Evolutionary conservation across 2,888 invertebrate species (phyloP), one percentile per base, ranked within the genome.

Genomic region (Lampropteryx suffumata): DNA sequence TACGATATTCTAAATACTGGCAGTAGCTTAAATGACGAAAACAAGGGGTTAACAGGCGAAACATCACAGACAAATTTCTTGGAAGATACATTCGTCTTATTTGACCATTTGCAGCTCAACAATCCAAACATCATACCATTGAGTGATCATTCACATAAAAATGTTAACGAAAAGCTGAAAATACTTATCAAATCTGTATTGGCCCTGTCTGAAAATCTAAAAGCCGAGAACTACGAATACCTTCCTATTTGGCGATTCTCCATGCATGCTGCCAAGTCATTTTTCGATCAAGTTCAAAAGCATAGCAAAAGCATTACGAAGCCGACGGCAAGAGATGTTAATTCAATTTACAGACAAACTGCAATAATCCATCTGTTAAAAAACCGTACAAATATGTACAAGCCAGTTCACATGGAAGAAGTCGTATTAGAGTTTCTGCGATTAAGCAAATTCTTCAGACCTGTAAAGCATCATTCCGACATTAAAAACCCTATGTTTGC

Each of bases 331-430:
- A 60, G 36, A 24, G 37, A 40, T 10, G 37, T 57, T 21, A 32
- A 53, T 41, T 37, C 34, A 6, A 45, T 48, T 8, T 60, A 49
- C 17, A 50, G n/a, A 36, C 47, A 57, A 41, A 48, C 49, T 24
- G 34, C 47, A 37, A 24, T 55, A 3, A 28, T 44, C 0, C 33
- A 53, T 39, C 30, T 60, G 13, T 29, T 57, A 5, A 53, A 47
- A 27, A 27, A 41, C 17, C 28, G 21, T 34, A 14, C 10, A 43
- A 39, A 24, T n/a, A 29, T 30, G n/a, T 11, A 2, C 10, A 34
- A 12, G 17, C 26, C 14, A 12, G 13, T 30, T 32, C 7, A 43
- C 2, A 42, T 57, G 13, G 30, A 51, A 26, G 2, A 3, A 10
- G 37, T 37, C 2, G 35, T 60, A 13, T 13, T 9, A 0, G 43